A percentile compares a stretch with the other conserved stretches of the same genome.
phyloP scores from a whole-genome alignment of 37 sponge, comb jelly and placozoan genomes.

The Haliclona indistincta region DNA sequence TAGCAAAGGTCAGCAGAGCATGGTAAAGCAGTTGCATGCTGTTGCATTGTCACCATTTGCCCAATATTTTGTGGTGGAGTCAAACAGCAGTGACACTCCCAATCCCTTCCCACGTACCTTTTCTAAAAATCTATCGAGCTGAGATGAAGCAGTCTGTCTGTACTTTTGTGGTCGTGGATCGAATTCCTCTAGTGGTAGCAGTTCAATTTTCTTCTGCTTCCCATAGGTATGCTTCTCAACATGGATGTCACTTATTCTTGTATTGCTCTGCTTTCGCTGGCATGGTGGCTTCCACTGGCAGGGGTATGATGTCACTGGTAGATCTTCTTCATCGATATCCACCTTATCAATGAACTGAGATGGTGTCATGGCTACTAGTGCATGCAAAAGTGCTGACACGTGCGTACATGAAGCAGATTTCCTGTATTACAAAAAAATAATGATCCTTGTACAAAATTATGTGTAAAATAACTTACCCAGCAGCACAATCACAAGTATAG shows the following conservation, averaged over 20 bases:
- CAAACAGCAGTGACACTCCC: slow-evolving; percentile 29
- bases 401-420: slow-evolving; percentile 5
- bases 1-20: neutral
- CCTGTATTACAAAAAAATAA: neutral
- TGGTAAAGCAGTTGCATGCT: neutral
- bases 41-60: neutral
- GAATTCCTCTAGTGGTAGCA: slow-evolving; percentile 4
- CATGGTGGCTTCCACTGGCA: slow-evolving; percentile 40
- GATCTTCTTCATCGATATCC: slow-evolving; percentile 12
- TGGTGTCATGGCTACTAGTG: neutral
- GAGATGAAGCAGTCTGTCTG: slow-evolving; percentile 3
- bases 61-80: slow-evolving; percentile 7
- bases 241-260: neutral
- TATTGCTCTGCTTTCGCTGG: slow-evolving; percentile 22
- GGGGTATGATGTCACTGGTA: slow-evolving; percentile 29
- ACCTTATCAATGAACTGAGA: neutral
- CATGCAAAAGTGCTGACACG: neutral
- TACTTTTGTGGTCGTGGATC: slow-evolving; percentile 29
- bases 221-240: slow-evolving; percentile 29
- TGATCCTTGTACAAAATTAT: neutral
- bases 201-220: slow-evolving; percentile 5
- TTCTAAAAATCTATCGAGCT: neutral
- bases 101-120: slow-evolving; percentile 5
- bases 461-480: neutral
- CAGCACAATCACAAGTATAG: neutral